Base-by-base conservation (phyloP, 2,797 vertebrate genomes). In the Sternarchorhynchus goeldii region DNA sequence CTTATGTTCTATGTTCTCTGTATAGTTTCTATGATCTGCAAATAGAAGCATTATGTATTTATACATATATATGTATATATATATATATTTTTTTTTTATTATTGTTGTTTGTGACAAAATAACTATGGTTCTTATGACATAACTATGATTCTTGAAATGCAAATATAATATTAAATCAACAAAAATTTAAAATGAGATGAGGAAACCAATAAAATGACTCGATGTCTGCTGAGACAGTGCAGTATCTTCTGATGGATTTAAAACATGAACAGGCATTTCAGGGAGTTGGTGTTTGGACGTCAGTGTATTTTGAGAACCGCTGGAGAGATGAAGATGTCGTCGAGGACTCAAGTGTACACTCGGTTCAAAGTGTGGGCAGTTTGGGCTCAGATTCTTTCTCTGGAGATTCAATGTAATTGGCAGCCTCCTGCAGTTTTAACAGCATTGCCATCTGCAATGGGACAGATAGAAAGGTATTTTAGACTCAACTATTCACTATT, bases 401-500 rank as follows among this genome's bases (percentile, higher is more conserved):
- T 0, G 97, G 97, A 82, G 97, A 98, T 88, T 99, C 97, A 17
- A 99, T 98, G 90, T 96, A 96, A 91, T 99, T 98, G 89, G 98
- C 97, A 1, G 97, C 96, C 90, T 99, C 98, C 86, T 99, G 98
- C 80, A 99, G 96, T 89, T 99, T 99, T 90, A 99, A 90, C 92
- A 99, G 95, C 98, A 99, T 99, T 39, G 96, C 96, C 98, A 99
- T 99, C 98, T 99, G 89, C 0, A 82, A 86, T 36, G 14, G 83
- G 53, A 74, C 10, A 34, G 50, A 63, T 17, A 39, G 55, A 85
- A 50, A 80, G 59, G 34, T 59, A 29, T 5, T 3, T 50, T 31
- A 14, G 34, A 57, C 34, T 39, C 14, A 18, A 34, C 34, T 25
- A 25, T 25, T 20, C 2, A 58, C 31, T 4, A 6, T 18, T 32